phyloP scores from a whole-genome alignment of 2,888 invertebrate species.

The Alviniconcha strummeri region DNA sequence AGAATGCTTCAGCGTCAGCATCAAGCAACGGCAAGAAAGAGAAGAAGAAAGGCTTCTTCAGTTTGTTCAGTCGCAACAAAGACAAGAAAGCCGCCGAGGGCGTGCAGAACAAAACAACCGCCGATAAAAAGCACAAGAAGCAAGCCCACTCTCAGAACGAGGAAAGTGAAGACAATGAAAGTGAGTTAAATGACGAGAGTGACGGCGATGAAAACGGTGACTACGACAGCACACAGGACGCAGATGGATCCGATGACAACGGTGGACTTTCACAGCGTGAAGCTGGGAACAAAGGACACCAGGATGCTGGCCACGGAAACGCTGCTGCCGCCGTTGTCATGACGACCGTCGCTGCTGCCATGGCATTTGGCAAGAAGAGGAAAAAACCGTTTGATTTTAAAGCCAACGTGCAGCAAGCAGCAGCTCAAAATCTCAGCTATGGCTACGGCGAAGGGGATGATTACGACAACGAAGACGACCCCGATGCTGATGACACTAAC shows the following conservation, averaged over 20 bases:
- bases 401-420: slow-evolving; percentile 3
- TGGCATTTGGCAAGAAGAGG: slow-evolving; percentile 16
- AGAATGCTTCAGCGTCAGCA: not conserved
- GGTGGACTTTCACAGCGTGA: not conserved
- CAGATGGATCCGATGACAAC: no score
- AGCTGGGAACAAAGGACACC: no score
- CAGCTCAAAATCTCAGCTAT: not conserved
- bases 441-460: not conserved
- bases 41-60: not conserved
- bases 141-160: not conserved
- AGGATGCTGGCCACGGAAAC: not conserved
- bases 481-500: not conserved
- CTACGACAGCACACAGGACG: no score
- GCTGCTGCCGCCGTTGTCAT: not conserved
- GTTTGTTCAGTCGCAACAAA: slow-evolving; percentile 13
- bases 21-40: not conserved
- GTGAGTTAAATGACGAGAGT: not conserved
- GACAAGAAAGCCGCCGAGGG: not conserved
- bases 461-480: not conserved
- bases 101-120: not conserved
- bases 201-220: no score
- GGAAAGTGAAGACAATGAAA: not conserved
- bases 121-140: not conserved
- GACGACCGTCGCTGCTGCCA: not conserved
- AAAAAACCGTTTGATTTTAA: slow-evolving; percentile 12